Evolutionary conservation across 2,888 invertebrate genomes (phyloP), one percentile per base, ranked within the genome.

Genomic region (Nesidiocoris tenuis): DNA sequence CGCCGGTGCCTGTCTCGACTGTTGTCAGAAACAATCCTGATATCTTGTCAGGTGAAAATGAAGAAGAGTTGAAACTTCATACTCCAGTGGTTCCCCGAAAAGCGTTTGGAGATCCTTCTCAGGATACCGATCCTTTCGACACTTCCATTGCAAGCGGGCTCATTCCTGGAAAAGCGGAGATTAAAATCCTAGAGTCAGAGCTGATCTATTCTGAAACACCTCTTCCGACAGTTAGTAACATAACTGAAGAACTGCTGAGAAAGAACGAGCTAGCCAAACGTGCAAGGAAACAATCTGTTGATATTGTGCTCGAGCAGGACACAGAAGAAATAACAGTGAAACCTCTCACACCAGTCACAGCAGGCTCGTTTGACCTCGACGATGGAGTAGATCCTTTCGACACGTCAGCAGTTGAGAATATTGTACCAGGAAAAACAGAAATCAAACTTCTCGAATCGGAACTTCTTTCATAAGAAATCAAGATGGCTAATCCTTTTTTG

Each of bases 401-500:
- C 82, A 94, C 94, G 0, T 92, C 93, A 2, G 91, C 92, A 80
- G 92, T 91, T 0, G 86, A 86, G 66, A 88, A 90, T 81, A 86
- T 93, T 61, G 88, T 88, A 78, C 93, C 92, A 0, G 93, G 93
- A 1, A 89, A 88, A 82, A 89, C 91, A 0, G 93, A 94, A 83
- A 83, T 94, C 0, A 92, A 91, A 82, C 83, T 92, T 19, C 84
- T 94, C 0, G 94, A 93, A 83, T 91, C 90, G 67, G 93, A 94
- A 83, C 86, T 94, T 81, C 86, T 87, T 79, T 72, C 77, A 16
- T 79, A 77, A 61, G 76, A 63, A 77, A 66, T 78, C 78, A 87
- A 82, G 79, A 91, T 91, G 91, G 81, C 91, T 63, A 94, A 93
- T 86, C 94, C 94, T 21, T 94, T 94, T 82, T 84, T 94, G 74